A percentile compares a stretch with the other conserved stretches of the same genome.
Evolutionary conservation across 2,888 invertebrate genomes (phyloP).

Genomic region (Pherbina coryleti): DNA sequence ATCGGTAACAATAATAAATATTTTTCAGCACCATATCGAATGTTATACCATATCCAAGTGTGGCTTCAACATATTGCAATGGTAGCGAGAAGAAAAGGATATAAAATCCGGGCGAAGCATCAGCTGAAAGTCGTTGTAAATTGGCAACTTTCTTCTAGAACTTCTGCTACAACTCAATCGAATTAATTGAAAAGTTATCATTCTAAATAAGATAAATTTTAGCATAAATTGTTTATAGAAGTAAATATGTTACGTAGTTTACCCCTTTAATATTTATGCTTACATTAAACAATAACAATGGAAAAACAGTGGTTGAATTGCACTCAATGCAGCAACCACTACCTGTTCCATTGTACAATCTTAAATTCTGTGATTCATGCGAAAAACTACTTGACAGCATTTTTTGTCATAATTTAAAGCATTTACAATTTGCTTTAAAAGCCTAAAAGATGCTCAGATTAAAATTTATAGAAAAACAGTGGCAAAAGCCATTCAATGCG

Average conservation of each 20-base stretch:
- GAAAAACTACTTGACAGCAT: constrained; percentile 9
- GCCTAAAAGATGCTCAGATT: constrained; percentile 34
- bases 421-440: constrained; percentile 42
- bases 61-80: constrained; percentile 48
- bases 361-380: neutral
- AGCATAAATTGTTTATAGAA: constrained; percentile 36
- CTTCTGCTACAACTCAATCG: constrained; percentile 59
- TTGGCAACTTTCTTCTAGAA: constrained; percentile 56
- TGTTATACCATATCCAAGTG: neutral
- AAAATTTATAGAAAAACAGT: constrained; percentile 57
- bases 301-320: constrained; percentile 47
- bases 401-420: constrained; percentile 20
- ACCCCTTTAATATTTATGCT: constrained; percentile 39
- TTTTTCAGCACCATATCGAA: constrained; percentile 19
- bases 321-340: constrained; percentile 40
- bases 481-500: constrained; percentile 49
- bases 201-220: neutral
- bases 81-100: constrained; percentile 48
- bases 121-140: constrained; percentile 39
- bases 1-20: neutral
- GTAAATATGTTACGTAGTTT: constrained; percentile 1
- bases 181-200: neutral
- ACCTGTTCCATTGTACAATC: constrained; percentile 48
- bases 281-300: constrained; percentile 45
- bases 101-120: constrained; percentile 43